These are phyloP conservation scores for Diploscapter pachys DNA, from an alignment of 1,140 invertebrate species.

Conservation along the genomic window DNA sequence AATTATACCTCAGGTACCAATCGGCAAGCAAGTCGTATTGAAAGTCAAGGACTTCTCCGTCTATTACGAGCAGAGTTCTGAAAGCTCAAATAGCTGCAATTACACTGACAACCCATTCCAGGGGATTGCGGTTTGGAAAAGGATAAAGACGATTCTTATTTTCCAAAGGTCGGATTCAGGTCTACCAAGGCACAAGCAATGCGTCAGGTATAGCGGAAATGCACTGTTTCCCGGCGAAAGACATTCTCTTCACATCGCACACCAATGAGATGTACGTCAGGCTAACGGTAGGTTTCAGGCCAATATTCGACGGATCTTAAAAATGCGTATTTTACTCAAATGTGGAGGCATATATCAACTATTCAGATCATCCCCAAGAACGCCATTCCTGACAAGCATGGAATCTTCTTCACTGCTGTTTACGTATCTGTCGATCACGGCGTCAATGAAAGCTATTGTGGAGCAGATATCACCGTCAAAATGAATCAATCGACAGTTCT, in stretches of 20 bases:
- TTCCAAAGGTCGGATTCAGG: conserved; percentile 17
- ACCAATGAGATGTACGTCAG: conserved; percentile 43
- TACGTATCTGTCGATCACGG: too few species aligned
- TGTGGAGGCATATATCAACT: too few species aligned
- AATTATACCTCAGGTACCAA: conserved; percentile 40
- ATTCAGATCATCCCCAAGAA: too few species aligned
- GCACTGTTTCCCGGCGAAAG: conserved; percentile 12
- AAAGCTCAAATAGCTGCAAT: background rate
- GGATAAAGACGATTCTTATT: background rate
- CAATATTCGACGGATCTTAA: too few species aligned
- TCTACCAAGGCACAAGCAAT: conserved; percentile 31
- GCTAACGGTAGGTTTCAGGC: conserved; percentile 21
- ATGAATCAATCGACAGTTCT: too few species aligned
- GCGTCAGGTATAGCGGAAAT: conserved; percentile 14
- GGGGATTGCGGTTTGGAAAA: conserved; percentile 21
- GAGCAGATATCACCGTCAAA: too few species aligned
- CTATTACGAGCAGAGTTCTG: conserved; percentile 10
- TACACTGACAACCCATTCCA: conserved; percentile 13
- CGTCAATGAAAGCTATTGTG: too few species aligned
- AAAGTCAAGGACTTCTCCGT: conserved; percentile 19
- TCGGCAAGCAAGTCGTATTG: conserved; percentile 41
- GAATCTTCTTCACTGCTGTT: too few species aligned
- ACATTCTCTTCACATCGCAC: conserved; percentile 41
- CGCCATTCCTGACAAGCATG: too few species aligned
- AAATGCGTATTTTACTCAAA: too few species aligned